Evolutionary conservation across 1,140 invertebrate genomes (phyloP).

Genomic region (Drosophila saltans): DNA sequence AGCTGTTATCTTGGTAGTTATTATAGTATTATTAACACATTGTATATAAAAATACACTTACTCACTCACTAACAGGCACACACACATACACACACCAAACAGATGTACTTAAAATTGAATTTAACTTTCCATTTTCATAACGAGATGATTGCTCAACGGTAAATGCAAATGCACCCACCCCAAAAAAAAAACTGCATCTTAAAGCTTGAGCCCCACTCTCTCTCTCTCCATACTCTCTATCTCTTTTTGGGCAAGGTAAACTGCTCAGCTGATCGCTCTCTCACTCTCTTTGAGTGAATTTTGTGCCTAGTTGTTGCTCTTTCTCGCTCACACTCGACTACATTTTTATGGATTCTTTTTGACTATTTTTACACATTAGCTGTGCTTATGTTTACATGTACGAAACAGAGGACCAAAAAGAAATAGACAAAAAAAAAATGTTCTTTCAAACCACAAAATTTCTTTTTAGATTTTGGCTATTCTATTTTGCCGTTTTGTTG

Average conservation of each 20-base stretch:
- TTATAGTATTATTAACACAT: slow-evolving; percentile 5
- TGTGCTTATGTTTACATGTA: slow-evolving; percentile 42
- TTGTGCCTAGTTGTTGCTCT: slow-evolving; percentile 13
- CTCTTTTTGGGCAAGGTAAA: slow-evolving; percentile 6
- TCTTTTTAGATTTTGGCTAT: slow-evolving; percentile 16
- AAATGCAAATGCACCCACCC: slow-evolving; percentile 29
- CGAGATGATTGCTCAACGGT: slow-evolving; percentile 29
- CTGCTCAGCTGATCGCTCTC: slow-evolving; percentile 22
- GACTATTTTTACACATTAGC: slow-evolving; percentile 69
- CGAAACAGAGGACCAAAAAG: not conserved
- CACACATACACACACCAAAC: not conserved
- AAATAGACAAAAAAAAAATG: slow-evolving; percentile 13
- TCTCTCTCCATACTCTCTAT: slow-evolving; percentile 39
- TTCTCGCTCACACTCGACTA: slow-evolving; percentile 18
- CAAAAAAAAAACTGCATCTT: slow-evolving; percentile 27
- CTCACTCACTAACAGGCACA: slow-evolving; percentile 6
- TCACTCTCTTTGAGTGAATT: slow-evolving; percentile 29
- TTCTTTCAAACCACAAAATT: slow-evolving; percentile 52
- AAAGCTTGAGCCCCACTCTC: not conserved
- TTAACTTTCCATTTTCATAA: slow-evolving; percentile 63
- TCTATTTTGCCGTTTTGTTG: slow-evolving; percentile 34
- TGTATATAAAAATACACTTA: not conserved
- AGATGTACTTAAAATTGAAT: slow-evolving; percentile 19
- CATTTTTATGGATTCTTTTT: slow-evolving; percentile 76
- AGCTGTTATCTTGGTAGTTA: slow-evolving; percentile 8